phyloP scores from a whole-genome alignment of 2,797 vertebrate species.

The Echiichthys vipera region DNA sequence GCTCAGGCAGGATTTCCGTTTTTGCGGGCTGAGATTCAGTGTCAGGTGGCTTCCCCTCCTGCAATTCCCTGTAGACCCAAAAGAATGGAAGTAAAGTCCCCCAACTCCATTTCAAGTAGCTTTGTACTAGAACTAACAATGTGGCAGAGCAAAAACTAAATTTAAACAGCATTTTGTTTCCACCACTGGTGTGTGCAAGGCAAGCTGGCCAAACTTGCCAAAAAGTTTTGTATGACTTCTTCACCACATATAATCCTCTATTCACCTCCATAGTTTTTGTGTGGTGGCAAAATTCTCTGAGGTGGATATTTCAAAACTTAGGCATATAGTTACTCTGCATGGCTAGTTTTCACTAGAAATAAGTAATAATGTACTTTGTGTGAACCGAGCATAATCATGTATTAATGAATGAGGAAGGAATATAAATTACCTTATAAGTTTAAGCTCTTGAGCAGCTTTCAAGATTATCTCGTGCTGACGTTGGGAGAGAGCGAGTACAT shows the following conservation, averaged over 20 bases:
- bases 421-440: constrained; percentile 92
- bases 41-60: constrained; percentile 89
- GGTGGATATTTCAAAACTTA: neutral
- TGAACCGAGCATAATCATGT: neutral
- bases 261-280: neutral
- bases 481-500: constrained; percentile 96
- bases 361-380: neutral
- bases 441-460: constrained; percentile 98
- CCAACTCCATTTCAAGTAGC: constrained; percentile 5
- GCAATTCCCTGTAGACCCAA: constrained; percentile 88
- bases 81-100: constrained; percentile 33
- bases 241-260: too few relatives aligned
- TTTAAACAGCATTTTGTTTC: neutral
- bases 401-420: neutral
- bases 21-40: constrained; percentile 80
- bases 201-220: neutral
- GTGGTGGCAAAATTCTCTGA: neutral
- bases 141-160: neutral
- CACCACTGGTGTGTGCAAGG: neutral
- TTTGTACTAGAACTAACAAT: too few relatives aligned
- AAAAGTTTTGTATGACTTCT: neutral
- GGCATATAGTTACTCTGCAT: neutral
- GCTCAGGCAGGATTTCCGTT: constrained; percentile 79
- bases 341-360: neutral
- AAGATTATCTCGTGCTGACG: constrained; percentile 98